These are phyloP conservation scores for Vesta saturnalis DNA, from an alignment of 2,888 invertebrate species.

Conservation along the genomic window DNA sequence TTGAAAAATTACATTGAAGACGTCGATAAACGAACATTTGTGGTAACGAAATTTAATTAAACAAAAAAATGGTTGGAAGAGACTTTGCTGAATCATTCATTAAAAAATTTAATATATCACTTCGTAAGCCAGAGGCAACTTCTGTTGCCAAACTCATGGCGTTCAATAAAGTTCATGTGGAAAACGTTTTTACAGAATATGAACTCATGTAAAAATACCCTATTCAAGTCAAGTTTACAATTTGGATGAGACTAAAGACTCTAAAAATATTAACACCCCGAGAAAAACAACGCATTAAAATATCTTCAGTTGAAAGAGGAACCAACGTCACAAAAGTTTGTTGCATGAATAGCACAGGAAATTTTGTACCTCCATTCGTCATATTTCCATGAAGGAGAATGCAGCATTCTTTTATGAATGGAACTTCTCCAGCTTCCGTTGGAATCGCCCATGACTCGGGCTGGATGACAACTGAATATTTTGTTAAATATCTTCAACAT, in stretches of 20 bases:
- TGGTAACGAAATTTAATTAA: background rate
- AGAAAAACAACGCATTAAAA: background rate
- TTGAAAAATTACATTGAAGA: background rate
- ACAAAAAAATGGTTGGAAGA: background rate
- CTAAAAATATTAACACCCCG: background rate
- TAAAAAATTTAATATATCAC: background rate
- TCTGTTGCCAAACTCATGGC: background rate
- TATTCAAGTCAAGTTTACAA: constrained; percentile 30
- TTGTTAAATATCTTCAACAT: constrained; percentile 39
- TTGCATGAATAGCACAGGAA: constrained; percentile 10
- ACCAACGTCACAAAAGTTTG: constrained; percentile 7
- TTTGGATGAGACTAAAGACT: constrained; percentile 28
- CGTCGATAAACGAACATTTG: background rate
- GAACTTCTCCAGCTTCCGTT: no score
- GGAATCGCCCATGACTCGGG: constrained; percentile 8
- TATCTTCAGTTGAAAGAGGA: constrained; percentile 7
- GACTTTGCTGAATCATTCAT: no score
- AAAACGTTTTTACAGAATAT: no score
- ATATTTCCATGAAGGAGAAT: constrained; percentile 11
- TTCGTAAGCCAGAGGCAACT: background rate
- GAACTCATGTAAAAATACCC: background rate
- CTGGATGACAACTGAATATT: constrained; percentile 24
- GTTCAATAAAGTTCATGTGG: background rate
- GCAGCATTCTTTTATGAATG: background rate
- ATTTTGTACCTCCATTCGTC: no score